These are phyloP conservation scores for Sphyrna mokarran DNA, from an alignment of 2,113 vertebrate genomes.

Conservation along the genomic window DNA sequence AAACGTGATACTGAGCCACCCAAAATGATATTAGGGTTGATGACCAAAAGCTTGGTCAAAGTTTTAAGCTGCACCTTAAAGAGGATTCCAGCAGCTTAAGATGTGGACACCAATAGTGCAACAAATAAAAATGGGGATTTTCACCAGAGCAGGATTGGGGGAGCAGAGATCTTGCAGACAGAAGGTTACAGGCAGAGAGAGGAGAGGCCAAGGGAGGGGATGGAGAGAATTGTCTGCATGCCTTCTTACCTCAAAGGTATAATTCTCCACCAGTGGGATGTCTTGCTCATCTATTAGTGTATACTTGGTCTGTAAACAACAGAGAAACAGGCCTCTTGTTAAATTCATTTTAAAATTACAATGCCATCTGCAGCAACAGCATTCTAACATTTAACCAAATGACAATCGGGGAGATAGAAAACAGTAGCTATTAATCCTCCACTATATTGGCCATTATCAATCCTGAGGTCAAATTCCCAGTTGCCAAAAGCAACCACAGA, in stretches of 20 bases:
- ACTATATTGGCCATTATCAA: background rate
- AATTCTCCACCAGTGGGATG: slow-evolving; percentile 95
- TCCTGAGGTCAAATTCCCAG: background rate
- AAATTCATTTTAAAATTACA: background rate
- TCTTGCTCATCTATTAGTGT: slow-evolving; percentile 94
- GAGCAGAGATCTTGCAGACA: no score
- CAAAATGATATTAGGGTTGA: background rate
- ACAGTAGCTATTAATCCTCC: background rate
- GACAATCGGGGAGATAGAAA: background rate
- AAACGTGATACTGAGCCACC: no score
- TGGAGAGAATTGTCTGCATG: background rate
- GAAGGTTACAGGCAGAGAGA: no score
- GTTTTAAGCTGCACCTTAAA: no score
- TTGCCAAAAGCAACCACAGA: background rate
- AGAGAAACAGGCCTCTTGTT: background rate
- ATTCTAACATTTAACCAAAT: background rate
- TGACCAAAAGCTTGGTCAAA: background rate
- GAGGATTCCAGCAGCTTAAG: background rate
- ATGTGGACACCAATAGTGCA: no score
- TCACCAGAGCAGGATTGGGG: no score
- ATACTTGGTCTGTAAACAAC: slow-evolving; percentile 84
- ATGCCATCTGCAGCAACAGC: background rate
- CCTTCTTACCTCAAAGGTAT: slow-evolving; percentile 85
- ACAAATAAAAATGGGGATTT: no score
- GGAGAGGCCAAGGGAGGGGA: no score